These are phyloP conservation scores for Periphyllus acericola DNA, from an alignment of 2,888 invertebrate species.

Conservation along the genomic window DNA sequence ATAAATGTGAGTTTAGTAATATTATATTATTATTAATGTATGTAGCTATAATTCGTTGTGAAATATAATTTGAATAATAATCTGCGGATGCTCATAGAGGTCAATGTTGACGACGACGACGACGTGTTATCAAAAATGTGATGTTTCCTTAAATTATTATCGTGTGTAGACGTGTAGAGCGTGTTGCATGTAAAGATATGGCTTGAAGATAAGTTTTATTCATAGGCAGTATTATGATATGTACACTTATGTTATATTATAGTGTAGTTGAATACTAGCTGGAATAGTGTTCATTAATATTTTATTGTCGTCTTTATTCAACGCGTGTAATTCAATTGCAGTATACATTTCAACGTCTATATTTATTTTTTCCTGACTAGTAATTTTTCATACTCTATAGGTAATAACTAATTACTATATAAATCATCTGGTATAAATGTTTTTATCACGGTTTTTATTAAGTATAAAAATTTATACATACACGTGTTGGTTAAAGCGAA, in stretches of 20 bases:
- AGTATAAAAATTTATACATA: background rate
- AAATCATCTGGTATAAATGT: background rate
- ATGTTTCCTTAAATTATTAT: background rate
- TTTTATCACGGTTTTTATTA: background rate
- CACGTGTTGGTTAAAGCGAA: background rate
- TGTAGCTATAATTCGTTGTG: background rate
- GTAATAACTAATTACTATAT: background rate
- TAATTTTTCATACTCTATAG: background rate
- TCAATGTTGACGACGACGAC: background rate
- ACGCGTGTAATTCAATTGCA: too few relatives aligned
- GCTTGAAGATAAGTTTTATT: background rate
- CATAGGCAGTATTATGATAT: background rate
- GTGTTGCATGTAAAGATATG: background rate
- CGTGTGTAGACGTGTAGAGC: background rate
- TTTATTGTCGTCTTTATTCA: background rate
- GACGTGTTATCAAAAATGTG: background rate
- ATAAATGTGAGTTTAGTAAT: background rate
- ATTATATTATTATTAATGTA: background rate
- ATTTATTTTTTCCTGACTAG: background rate
- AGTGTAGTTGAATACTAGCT: background rate
- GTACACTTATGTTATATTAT: background rate
- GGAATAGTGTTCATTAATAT: background rate
- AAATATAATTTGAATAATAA: slow-evolving; percentile 5
- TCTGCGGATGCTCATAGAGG: background rate
- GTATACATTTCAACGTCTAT: background rate